phyloP scores from a whole-genome alignment of 2,113 vertebrate species.

The Leptobrachium leishanense region DNA sequence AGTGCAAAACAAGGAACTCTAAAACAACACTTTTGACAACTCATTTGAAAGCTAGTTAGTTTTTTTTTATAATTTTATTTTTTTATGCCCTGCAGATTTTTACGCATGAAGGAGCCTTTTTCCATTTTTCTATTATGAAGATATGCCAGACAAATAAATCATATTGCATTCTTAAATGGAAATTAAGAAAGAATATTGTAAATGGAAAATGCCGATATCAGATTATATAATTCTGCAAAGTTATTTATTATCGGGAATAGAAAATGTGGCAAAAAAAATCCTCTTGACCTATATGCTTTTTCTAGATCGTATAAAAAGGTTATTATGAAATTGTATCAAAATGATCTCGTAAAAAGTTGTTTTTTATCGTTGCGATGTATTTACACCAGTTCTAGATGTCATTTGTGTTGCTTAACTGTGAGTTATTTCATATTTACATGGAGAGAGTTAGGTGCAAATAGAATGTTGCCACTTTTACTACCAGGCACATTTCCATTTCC shows the following conservation, averaged over 20 bases:
- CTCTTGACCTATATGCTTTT: constrained; percentile 45
- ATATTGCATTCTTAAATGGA: constrained; percentile 17
- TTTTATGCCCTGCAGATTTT: constrained; percentile 19
- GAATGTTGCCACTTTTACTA: too few relatives aligned
- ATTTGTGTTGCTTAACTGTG: constrained; percentile 36
- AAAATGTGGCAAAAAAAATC: constrained; percentile 28
- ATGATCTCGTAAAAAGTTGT: constrained; percentile 47
- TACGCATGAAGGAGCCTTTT: background rate
- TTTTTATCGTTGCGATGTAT: constrained; percentile 36
- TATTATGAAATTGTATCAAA: constrained; percentile 44
- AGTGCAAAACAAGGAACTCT: constrained; percentile 1
- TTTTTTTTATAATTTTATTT: constrained; percentile 1
- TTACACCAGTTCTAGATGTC: constrained; percentile 26
- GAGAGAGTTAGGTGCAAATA: too few relatives aligned
- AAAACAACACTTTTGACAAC: constrained; percentile 14
- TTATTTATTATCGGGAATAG: constrained; percentile 43
- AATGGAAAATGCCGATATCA: constrained; percentile 12
- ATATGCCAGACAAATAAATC: constrained; percentile 37
- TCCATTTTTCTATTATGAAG: constrained; percentile 1
- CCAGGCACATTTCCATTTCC: too few relatives aligned
- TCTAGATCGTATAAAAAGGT: constrained; percentile 38
- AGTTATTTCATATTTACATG: constrained; percentile 30
- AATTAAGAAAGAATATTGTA: constrained; percentile 25
- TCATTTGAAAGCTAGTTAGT: background rate
- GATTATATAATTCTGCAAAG: constrained; percentile 21